Evolutionary conservation across 2,888 invertebrate genomes (phyloP), one percentile per base, ranked within the genome.

Genomic region (Miltochrista miniata): DNA sequence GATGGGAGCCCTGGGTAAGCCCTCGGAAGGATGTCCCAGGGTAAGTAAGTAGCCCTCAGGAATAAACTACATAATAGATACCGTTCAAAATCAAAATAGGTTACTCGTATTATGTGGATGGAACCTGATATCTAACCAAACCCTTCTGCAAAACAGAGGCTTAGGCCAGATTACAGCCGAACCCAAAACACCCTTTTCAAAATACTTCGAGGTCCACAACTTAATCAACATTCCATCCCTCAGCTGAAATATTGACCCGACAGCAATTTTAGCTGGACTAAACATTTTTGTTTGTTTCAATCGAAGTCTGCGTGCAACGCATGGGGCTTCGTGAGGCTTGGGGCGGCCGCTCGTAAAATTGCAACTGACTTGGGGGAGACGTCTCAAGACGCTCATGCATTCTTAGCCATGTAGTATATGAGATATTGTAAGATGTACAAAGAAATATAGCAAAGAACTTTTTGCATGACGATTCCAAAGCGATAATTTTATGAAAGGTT

Each of bases 371-470:
- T 68, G 76, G 81, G 85, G 89, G 88, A 79, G 78, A 79, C 83
- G 85, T 87, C 90, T 90, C 85, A 87, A 90, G 90, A 87, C 87
- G 85, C 66, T 74, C 77, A 81, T 90, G 90, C 89, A 90, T 90
- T 90, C 88, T 86, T 86, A 83, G 77, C 70, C 59, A 29, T 38
- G 46, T 51, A 83, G 87, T 72, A 80, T 61, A 81, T 30, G 42
- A 8, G 9, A 40, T 53, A 50, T 49, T 12, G 33, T 18, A 50
- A 75, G 70, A 81, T 45, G 24, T 31, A 7, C 18, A 4, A 24
- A 24, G 2, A 4, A 4, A 4, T 24, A 24, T 24, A 24, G 18
- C 18, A 24, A 24, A 5, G 18, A 24, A 24, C n/a, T 24, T 2
- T 24, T 24, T 24, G 18, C 18, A 24, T 24, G 5, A 5, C n/a